These are phyloP conservation scores for Mesoclemmys tuberculata DNA, from an alignment of 2,113 vertebrate genomes.

Conservation along the genomic window DNA sequence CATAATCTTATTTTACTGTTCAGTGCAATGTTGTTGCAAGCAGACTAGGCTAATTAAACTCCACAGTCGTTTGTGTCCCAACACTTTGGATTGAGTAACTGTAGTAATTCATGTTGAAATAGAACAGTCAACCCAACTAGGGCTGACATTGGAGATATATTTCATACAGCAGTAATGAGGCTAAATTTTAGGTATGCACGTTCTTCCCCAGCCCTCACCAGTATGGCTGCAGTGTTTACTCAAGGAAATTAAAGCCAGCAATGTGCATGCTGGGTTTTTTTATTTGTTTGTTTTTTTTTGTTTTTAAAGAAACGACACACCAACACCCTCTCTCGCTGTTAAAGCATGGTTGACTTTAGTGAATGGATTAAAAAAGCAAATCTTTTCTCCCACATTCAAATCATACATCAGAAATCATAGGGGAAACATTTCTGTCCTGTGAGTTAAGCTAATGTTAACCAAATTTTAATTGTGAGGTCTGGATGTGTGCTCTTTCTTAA, in stretches of 20 bases:
- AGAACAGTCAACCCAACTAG: background rate
- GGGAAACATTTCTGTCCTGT: background rate
- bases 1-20: background rate
- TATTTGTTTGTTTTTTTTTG: background rate
- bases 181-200: conserved; percentile 38
- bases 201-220: conserved; percentile 25
- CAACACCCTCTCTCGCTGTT: background rate
- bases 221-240: conserved; percentile 31
- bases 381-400: background rate
- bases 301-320: background rate
- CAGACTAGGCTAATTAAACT: conserved; percentile 29
- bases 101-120: background rate
- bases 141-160: background rate
- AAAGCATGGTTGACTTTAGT: conserved; percentile 28
- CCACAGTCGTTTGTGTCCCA: background rate
- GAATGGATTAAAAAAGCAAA: conserved; percentile 4
- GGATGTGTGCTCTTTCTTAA: conserved; percentile 40
- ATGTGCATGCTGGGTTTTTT: background rate
- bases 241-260: conserved; percentile 73
- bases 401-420: conserved; percentile 23
- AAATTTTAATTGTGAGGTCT: conserved; percentile 49
- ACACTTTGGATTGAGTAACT: background rate
- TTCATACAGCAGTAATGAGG: conserved; percentile 52
- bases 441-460: background rate
- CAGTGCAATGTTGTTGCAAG: background rate